A percentile compares a stretch with the other conserved stretches of the same genome.
phyloP scores from a whole-genome alignment of 2,888 invertebrate species.

The Pristionchus mayeri region DNA sequence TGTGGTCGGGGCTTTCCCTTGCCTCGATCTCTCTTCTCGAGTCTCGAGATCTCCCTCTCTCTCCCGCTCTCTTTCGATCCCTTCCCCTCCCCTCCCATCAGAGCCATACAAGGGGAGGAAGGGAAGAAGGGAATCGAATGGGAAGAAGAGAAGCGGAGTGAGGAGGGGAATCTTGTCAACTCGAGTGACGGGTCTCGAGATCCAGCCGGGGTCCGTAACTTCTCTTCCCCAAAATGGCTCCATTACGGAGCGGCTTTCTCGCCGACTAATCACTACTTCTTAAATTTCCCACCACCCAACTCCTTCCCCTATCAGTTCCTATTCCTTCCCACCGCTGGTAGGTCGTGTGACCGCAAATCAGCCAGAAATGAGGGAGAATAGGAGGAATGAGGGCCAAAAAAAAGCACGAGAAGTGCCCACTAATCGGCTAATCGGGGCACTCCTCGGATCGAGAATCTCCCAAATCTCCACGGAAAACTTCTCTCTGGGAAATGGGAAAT shows the following conservation, averaged over 20 bases:
- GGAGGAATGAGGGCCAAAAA: too few species aligned
- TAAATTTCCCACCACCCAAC: not conserved
- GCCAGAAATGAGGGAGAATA: too few species aligned
- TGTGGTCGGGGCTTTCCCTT: not conserved
- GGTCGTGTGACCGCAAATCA: too few species aligned
- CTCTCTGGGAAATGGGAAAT: not conserved
- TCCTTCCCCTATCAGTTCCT: not conserved
- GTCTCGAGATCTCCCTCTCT: not conserved
- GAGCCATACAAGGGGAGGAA: not conserved
- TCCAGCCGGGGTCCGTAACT: not conserved
- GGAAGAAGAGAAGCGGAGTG: constrained; percentile 8
- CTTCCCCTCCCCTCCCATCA: not conserved
- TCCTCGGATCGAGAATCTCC: not conserved
- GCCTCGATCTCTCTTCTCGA: not conserved
- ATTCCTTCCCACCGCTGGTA: too few species aligned
- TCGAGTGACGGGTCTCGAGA: not conserved
- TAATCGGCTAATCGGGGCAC: not conserved
- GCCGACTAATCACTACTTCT: too few species aligned
- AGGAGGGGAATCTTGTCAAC: not conserved
- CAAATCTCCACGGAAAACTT: not conserved
- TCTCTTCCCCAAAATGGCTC: too few species aligned
- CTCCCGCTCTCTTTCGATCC: constrained; percentile 18
- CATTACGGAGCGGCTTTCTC: too few species aligned
- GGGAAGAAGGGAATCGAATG: not conserved
- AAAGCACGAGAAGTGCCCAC: not conserved